A percentile compares a stretch with the other conserved stretches of the same genome.
Evolutionary conservation across 92 coral and sea anemone genomes (phyloP).

Genomic region (Pocillopora meandrina): DNA sequence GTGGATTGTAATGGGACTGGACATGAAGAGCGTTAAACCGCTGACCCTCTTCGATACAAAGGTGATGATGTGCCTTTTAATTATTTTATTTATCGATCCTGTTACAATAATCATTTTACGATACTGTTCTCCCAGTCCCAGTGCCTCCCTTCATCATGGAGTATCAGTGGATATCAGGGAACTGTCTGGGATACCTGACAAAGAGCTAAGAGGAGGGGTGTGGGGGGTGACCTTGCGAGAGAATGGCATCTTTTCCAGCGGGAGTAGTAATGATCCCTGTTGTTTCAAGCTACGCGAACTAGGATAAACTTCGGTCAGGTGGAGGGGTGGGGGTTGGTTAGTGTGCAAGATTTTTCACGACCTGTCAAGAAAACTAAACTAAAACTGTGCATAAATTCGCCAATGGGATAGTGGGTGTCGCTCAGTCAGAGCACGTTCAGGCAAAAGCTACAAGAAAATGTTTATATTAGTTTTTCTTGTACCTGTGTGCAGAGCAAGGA

Average conservation of each 20-base stretch:
- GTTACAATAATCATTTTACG: too few relatives aligned
- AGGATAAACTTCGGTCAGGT: neutral
- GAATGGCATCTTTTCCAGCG: neutral
- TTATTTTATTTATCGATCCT: neutral
- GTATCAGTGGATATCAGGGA: neutral
- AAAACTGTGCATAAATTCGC: too few relatives aligned
- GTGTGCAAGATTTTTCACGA: too few relatives aligned
- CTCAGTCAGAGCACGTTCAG: too few relatives aligned
- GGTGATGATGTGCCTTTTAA: constrained; percentile 48
- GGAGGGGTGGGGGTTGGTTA: neutral
- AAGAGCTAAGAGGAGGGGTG: neutral
- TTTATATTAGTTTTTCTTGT: neutral
- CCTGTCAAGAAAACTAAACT: too few relatives aligned
- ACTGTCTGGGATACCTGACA: too few relatives aligned
- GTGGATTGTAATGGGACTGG: constrained; percentile 90
- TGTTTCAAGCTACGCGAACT: neutral
- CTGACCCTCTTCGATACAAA: constrained; percentile 80
- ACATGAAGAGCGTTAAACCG: constrained; percentile 91
- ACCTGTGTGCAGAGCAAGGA: constrained; percentile 66
- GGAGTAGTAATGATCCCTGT: neutral
- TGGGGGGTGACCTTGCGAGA: neutral
- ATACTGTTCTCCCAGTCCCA: neutral
- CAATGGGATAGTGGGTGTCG: too few relatives aligned
- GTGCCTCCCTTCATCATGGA: neutral
- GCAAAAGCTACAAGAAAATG: neutral